Percentiles rank a stretch among this genome's conserved stretches.
Evolutionary conservation across 2,888 invertebrate species (phyloP).

Genomic region (Torymus tubicola): DNA sequence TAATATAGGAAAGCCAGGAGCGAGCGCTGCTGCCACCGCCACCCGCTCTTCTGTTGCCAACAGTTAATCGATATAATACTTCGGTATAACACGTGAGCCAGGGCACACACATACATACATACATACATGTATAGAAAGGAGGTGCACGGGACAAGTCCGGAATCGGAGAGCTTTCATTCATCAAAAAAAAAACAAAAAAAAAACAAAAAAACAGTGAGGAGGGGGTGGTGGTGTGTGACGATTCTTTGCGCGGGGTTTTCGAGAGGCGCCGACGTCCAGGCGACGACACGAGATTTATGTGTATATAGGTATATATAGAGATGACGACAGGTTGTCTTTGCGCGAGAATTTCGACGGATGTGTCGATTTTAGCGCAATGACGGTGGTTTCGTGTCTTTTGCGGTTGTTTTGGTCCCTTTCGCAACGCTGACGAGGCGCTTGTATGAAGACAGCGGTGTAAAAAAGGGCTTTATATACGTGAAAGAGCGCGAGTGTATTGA

Average conservation of each 20-base stretch:
- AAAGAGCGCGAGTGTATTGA: neutral
- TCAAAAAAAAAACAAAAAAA: no score
- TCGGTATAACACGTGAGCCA: conserved; percentile 69
- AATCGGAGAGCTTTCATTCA: conserved; percentile 40
- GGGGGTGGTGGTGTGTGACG: no score
- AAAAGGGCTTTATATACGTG: neutral
- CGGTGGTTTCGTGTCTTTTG: no score
- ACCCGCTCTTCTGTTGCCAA: conserved; percentile 75
- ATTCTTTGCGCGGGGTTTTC: neutral
- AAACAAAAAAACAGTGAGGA: no score
- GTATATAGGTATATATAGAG: no score
- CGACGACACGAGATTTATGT: neutral
- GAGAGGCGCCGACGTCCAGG: neutral
- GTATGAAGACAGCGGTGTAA: conserved; percentile 3
- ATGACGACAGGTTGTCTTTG: neutral
- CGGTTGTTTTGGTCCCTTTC: no score
- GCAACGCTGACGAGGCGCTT: neutral
- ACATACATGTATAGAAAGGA: no score
- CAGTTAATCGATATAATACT: conserved; percentile 76
- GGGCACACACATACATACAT: no score
- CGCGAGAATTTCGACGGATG: conserved; percentile 4
- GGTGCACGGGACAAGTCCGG: neutral
- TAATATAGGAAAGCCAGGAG: conserved; percentile 74
- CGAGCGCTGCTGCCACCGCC: conserved; percentile 53
- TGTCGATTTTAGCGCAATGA: neutral